Evolutionary conservation across 2,797 vertebrate species (phyloP).

Genomic region (Semotilus atromaculatus): DNA sequence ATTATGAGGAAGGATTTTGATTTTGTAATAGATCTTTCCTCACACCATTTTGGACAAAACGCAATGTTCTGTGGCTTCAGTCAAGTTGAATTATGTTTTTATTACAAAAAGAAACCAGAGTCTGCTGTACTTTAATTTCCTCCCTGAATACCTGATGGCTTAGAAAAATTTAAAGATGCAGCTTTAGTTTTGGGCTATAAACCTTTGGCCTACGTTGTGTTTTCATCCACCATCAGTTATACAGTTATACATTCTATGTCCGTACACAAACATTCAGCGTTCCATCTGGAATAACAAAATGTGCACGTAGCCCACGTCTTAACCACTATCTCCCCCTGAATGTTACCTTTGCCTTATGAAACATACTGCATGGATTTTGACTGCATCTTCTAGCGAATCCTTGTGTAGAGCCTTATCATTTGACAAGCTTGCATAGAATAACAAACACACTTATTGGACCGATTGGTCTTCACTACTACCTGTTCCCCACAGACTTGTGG

Average conservation of each 20-base stretch:
- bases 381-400: not conserved
- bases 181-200: slow-evolving; percentile 3
- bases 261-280: not conserved
- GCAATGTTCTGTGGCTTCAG: slow-evolving; percentile 32
- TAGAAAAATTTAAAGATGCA: slow-evolving; percentile 22
- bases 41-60: slow-evolving; percentile 15
- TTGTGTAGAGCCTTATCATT: not conserved
- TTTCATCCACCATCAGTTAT: slow-evolving; percentile 26
- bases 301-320: slow-evolving; percentile 1
- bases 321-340: not conserved
- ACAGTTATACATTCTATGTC: slow-evolving; percentile 12
- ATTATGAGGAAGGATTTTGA: not conserved
- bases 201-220: not conserved
- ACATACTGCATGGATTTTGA: slow-evolving; percentile 19
- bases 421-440: not conserved
- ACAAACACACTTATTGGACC: not conserved
- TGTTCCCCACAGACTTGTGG: not conserved
- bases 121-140: slow-evolving; percentile 49
- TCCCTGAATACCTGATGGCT: slow-evolving; percentile 37
- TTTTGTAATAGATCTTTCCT: slow-evolving; percentile 24
- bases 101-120: slow-evolving; percentile 30
- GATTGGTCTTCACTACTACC: not conserved
- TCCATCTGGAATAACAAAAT: slow-evolving; percentile 14
- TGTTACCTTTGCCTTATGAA: slow-evolving; percentile 15
- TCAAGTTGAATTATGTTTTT: slow-evolving; percentile 37